phyloP scores from a whole-genome alignment of 37 sponge, comb jelly and placozoan species.

The Chondrilla cf. caribensis region DNA sequence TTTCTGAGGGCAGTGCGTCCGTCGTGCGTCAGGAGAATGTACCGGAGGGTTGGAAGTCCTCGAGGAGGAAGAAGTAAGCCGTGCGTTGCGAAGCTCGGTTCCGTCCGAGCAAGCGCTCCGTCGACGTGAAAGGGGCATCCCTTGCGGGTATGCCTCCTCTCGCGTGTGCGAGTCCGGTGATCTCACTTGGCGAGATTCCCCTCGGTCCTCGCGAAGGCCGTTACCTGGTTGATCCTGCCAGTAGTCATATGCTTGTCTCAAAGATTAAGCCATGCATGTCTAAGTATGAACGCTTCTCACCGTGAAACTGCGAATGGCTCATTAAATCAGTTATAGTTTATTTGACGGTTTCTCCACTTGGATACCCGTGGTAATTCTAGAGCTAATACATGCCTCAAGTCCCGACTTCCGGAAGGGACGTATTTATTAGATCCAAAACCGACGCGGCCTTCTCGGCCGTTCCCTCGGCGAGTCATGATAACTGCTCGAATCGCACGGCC shows the following conservation, averaged over 20 bases:
- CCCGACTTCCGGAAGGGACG: slow-evolving; percentile 75
- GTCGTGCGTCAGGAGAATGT: no score
- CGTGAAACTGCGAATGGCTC: slow-evolving; percentile 93
- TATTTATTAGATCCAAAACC: slow-evolving; percentile 89
- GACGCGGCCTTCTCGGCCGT: slow-evolving; percentile 45
- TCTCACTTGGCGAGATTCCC: no score
- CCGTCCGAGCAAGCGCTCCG: no score
- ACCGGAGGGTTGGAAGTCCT: no score
- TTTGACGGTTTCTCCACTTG: slow-evolving; percentile 80
- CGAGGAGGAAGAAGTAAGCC: no score
- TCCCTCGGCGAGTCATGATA: slow-evolving; percentile 79
- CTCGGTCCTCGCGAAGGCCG: slow-evolving; percentile 5
- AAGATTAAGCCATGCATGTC: slow-evolving; percentile 93
- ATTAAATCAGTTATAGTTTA: slow-evolving; percentile 91
- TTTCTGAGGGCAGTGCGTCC: no score
- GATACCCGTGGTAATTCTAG: slow-evolving; percentile 87
- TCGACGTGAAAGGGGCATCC: no score
- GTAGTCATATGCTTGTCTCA: slow-evolving; percentile 93
- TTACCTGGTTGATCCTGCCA: slow-evolving; percentile 94
- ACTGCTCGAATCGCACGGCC: slow-evolving; percentile 85
- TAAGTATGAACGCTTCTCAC: slow-evolving; percentile 73
- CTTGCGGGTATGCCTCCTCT: no score
- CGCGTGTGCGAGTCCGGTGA: no score
- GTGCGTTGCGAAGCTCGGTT: no score
- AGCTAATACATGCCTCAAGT: slow-evolving; percentile 87